Evolutionary conservation across 2,113 vertebrate species (phyloP).

Genomic region (Geococcyx californianus): DNA sequence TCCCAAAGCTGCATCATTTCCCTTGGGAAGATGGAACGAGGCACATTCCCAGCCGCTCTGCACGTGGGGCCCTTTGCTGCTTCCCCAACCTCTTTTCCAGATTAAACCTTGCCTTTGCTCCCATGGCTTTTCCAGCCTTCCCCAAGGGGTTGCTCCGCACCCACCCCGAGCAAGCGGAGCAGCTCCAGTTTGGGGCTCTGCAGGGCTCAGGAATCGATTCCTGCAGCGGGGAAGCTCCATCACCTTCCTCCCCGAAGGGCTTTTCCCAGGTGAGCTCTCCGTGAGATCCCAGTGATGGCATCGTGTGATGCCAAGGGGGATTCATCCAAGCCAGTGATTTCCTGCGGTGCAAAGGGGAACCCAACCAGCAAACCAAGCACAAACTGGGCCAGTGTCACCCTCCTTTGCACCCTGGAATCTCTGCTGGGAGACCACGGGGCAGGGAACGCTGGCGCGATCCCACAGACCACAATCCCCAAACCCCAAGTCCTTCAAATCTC

Average conservation of each 20-base stretch:
- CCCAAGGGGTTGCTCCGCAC: not conserved
- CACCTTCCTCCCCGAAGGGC: accelerated
- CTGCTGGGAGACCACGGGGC: accelerated
- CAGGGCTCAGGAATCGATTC: not conserved
- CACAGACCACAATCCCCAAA: accelerated
- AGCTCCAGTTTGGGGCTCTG: not conserved
- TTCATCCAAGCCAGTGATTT: not conserved
- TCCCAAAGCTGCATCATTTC: accelerated
- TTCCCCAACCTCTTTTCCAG: not conserved
- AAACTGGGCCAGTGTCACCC: not conserved
- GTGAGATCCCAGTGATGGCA: not conserved
- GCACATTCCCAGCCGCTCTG: not conserved
- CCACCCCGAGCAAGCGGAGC: accelerated
- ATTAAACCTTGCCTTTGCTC: not conserved
- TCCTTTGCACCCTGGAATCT: accelerated
- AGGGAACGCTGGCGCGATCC: accelerated
- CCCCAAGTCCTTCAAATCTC: not conserved
- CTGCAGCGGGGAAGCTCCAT: accelerated
- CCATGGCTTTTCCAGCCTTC: not conserved
- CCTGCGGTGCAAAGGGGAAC: accelerated
- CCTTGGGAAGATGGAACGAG: accelerated
- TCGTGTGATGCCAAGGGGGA: accelerated
- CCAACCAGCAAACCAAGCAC: accelerated
- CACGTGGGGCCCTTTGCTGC: accelerated
- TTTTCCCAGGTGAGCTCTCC: accelerated